A percentile compares a stretch with the other conserved stretches of the same genome.
Evolutionary conservation across 2,888 invertebrate species (phyloP).

Genomic region (Dorcus parallelipipedus): DNA sequence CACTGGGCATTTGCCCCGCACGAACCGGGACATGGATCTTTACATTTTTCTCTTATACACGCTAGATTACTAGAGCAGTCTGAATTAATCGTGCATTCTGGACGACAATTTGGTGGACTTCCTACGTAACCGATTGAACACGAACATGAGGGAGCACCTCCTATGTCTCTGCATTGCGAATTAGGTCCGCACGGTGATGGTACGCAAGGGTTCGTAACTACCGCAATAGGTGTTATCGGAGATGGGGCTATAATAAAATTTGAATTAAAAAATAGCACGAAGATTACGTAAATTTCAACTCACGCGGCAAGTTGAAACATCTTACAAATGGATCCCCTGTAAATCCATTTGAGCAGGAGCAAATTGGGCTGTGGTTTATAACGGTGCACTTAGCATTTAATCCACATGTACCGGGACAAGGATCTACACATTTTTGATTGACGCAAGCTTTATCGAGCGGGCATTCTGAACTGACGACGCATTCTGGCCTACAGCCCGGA

Average conservation of each 20-base stretch:
- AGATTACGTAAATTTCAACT: not conserved
- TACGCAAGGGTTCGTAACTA: slow-evolving; percentile 58
- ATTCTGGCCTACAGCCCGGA: slow-evolving; percentile 75
- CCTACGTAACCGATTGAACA: slow-evolving; percentile 65
- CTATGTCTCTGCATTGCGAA: slow-evolving; percentile 60
- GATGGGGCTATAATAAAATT: not conserved
- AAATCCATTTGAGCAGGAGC: slow-evolving; percentile 61
- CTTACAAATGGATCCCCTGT: slow-evolving; percentile 69
- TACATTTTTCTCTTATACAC: slow-evolving; percentile 70
- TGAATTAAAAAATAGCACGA: not conserved
- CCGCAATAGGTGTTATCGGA: not conserved
- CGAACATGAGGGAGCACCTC: slow-evolving; percentile 61
- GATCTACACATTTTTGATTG: slow-evolving; percentile 72
- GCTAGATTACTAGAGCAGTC: slow-evolving; percentile 70
- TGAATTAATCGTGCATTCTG: slow-evolving; percentile 69
- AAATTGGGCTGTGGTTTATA: slow-evolving; percentile 76
- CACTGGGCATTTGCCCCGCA: slow-evolving; percentile 65
- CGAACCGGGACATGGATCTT: slow-evolving; percentile 70
- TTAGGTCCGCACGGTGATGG: slow-evolving; percentile 69
- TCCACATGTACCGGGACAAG: slow-evolving; percentile 72
- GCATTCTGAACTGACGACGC: slow-evolving; percentile 75
- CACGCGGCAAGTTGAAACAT: slow-evolving; percentile 56
- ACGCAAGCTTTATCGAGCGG: slow-evolving; percentile 68
- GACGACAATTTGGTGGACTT: slow-evolving; percentile 69
- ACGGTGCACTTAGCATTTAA: slow-evolving; percentile 68